Percentiles rank a stretch among this genome's conserved stretches.
Evolutionary conservation across 2,113 vertebrate species (phyloP).

Genomic region (Amblyopsis rosae): DNA sequence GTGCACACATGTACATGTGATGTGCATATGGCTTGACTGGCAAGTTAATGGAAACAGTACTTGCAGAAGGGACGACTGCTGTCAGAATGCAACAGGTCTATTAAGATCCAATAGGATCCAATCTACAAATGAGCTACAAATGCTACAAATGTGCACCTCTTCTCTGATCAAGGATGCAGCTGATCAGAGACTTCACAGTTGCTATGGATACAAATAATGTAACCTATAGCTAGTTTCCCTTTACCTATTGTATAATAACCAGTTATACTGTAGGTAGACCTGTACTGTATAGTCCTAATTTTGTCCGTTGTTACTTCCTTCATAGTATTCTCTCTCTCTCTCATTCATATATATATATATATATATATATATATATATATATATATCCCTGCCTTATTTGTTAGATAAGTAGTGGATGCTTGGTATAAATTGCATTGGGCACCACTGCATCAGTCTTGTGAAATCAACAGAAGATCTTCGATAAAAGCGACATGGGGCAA

Average conservation of each 20-base stretch:
- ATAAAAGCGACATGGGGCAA: not conserved
- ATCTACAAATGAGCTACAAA: slow-evolving; percentile 57
- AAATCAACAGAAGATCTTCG: not conserved
- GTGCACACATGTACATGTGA: not conserved
- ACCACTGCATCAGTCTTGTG: not conserved
- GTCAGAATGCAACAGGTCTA: slow-evolving; percentile 61
- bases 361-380: too few species aligned
- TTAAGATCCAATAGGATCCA: slow-evolving; percentile 27
- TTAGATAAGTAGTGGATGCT: too few species aligned
- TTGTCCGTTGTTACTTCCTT: slow-evolving; percentile 24
- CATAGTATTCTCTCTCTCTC: not conserved
- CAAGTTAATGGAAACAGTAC: slow-evolving; percentile 33
- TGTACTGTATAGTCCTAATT: slow-evolving; percentile 30
- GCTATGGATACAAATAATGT: slow-evolving; percentile 57
- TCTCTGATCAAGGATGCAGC: slow-evolving; percentile 35
- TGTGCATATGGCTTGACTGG: slow-evolving; percentile 20
- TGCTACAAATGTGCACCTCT: slow-evolving; percentile 13
- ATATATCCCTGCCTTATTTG: too few species aligned
- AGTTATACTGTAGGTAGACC: too few species aligned
- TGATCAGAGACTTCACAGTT: slow-evolving; percentile 51
- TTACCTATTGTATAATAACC: slow-evolving; percentile 4
- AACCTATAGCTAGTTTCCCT: slow-evolving; percentile 43
- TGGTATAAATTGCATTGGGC: too few species aligned
- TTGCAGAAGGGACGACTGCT: slow-evolving; percentile 39
- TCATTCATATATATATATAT: too few species aligned